Percentiles rank a stretch among this genome's conserved stretches.
phyloP scores from a whole-genome alignment of 2,113 vertebrate genomes.

The Machaerirhynchus nigripectus region DNA sequence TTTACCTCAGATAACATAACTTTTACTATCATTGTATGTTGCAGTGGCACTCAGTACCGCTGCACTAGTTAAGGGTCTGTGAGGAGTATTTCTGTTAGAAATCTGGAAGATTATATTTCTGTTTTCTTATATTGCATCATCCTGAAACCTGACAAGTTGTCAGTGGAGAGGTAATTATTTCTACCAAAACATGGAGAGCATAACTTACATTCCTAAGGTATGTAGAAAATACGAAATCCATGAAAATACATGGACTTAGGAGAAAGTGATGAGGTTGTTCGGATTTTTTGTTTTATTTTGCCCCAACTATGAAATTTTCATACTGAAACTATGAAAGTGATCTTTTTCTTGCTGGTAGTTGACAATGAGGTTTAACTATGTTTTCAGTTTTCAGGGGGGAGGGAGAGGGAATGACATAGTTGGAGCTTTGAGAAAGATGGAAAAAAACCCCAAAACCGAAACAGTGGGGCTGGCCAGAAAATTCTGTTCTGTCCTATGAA shows the following conservation, averaged over 20 bases:
- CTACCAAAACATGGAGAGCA: not conserved
- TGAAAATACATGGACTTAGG: not conserved
- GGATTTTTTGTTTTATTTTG: not conserved
- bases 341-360: not conserved
- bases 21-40: not conserved
- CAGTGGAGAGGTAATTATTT: constrained; percentile 54
- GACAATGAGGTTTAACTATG: not conserved
- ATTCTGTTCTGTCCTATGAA: not conserved
- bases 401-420: not conserved
- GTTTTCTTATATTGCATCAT: not conserved
- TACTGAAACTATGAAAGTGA: not conserved
- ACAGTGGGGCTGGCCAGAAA: not conserved
- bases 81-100: not conserved
- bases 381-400: not conserved
- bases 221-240: not conserved
- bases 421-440: not conserved
- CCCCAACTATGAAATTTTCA: not conserved
- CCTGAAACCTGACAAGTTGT: constrained; percentile 33
- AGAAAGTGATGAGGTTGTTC: not conserved
- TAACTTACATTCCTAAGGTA: not conserved
- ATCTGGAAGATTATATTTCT: not conserved
- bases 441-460: not conserved
- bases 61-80: not conserved
- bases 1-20: not conserved
- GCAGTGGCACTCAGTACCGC: not conserved